Base-by-base conservation (phyloP, 2,888 invertebrate species). In the Spodoptera littoralis region DNA sequence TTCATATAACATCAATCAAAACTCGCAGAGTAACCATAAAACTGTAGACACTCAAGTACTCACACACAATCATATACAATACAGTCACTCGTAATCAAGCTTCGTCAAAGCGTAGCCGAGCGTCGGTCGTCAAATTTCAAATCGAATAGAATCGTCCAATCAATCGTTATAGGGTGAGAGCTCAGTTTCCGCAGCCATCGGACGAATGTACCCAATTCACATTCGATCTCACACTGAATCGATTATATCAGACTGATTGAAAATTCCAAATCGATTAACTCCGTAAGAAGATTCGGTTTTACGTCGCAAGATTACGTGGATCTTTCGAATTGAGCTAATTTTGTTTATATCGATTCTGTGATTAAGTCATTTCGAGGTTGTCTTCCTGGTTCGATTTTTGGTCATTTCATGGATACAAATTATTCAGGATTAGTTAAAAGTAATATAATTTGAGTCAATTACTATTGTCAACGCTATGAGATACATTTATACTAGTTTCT, bases 91-190 rank as follows among this genome's bases (percentile, higher is more conserved):
- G 74, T 72, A 79, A 79, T 79, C 81, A 81, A 73, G 61, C 67
- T 22, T 50, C 63, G 66, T 73, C 79, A 81, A 75, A 80, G 75
- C 70, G 55, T 56, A 64, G 53, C 68, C 58, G 57, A 70, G 60
- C 65, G 64, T 13, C 63, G 62, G 69, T 76, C 80, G 77, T 77
- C 75, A 79, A 76, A 79, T 80, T 80, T 78, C 79, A 75, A 81
- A 81, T 81, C 77, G 77, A 81, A 80, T 79, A 71, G 81, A 79
- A 79, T 81, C 70, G 68, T 54, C 81, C 78, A 79, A 79, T 81
- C 80, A 79, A 65, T 72, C 74, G 79, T 66, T 81, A 74, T 74
- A 63, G 67, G 62, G 59, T 77, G 76, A 77, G 73, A 68, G 63
- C 70, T 66, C 61, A 62, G 78, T 72, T 70, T 80, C 79, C 76